Conservation (phyloP, 2,797 vertebrate species). For the Falco columbarius region DNA sequence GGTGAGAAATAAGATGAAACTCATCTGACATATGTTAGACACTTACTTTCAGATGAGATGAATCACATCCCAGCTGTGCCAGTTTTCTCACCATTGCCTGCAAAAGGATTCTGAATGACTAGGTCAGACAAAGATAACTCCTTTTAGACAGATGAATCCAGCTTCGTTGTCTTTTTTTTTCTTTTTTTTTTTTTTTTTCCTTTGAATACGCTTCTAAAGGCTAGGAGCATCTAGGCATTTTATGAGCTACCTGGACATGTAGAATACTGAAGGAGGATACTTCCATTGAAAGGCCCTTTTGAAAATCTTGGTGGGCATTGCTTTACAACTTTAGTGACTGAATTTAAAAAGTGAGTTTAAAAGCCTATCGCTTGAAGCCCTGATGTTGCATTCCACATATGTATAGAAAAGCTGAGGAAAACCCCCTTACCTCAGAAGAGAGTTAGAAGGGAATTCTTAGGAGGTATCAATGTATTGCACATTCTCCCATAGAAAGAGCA, state of each 20-base stretch:
- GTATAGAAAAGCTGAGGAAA: not conserved
- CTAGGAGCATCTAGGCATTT: not conserved
- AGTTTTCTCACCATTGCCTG: not conserved
- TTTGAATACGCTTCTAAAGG: not conserved
- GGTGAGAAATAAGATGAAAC: not conserved
- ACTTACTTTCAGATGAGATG: not conserved
- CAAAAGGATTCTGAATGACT: not conserved
- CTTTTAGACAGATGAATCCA: not conserved
- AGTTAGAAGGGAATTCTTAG: not conserved
- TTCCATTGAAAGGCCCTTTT: not conserved
- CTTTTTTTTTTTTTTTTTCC: not conserved
- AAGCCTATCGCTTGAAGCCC: not conserved
- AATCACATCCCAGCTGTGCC: not conserved
- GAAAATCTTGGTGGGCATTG: not conserved
- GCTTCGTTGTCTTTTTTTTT: no score
- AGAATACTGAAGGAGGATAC: not conserved
- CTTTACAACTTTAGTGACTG: not conserved
- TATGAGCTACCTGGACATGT: not conserved
- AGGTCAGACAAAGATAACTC: not conserved
- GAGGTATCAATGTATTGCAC: not conserved
- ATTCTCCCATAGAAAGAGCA: not conserved
- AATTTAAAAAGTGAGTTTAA: not conserved
- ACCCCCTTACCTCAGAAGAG: accelerated
- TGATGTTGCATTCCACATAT: not conserved
- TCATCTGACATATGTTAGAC: not conserved